phyloP scores from a whole-genome alignment of 2,888 invertebrate genomes.

The Clistopyga incitator region DNA sequence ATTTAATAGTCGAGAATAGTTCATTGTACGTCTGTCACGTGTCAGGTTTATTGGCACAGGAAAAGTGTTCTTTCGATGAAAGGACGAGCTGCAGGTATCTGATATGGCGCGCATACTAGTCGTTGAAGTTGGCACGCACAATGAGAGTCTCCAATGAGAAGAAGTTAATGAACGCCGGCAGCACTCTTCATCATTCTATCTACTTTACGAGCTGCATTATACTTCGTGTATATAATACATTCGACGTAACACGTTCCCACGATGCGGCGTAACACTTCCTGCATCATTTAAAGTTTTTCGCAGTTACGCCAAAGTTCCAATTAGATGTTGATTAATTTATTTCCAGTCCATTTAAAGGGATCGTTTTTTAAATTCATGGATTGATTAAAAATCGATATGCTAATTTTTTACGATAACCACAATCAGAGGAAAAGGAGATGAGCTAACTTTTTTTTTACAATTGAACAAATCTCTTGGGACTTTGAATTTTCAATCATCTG shows the following conservation, averaged over 20 bases:
- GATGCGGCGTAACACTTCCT: slow-evolving; percentile 23
- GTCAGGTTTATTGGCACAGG: slow-evolving; percentile 1
- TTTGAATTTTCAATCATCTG: too few species aligned
- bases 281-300: background rate
- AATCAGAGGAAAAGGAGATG: too few species aligned
- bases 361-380: background rate
- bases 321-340: background rate
- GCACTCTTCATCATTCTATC: slow-evolving; percentile 5
- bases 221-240: background rate
- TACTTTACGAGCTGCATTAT: too few species aligned
- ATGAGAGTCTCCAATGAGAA: slow-evolving; percentile 22
- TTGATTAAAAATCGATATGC: slow-evolving; percentile 6
- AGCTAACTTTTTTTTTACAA: too few species aligned
- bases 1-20: slow-evolving; percentile 11
- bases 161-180: slow-evolving; percentile 14
- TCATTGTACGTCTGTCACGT: background rate
- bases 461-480: too few species aligned
- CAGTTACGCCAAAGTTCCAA: background rate
- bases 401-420: background rate
- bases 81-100: background rate
- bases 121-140: slow-evolving; percentile 18
- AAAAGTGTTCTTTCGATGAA: slow-evolving; percentile 16
- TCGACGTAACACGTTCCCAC: slow-evolving; percentile 34
- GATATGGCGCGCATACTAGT: background rate
- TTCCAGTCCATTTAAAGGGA: background rate